Evolutionary conservation across 2,888 invertebrate genomes (phyloP), one percentile per base, ranked within the genome.

Genomic region (Cremastinae sp.): DNA sequence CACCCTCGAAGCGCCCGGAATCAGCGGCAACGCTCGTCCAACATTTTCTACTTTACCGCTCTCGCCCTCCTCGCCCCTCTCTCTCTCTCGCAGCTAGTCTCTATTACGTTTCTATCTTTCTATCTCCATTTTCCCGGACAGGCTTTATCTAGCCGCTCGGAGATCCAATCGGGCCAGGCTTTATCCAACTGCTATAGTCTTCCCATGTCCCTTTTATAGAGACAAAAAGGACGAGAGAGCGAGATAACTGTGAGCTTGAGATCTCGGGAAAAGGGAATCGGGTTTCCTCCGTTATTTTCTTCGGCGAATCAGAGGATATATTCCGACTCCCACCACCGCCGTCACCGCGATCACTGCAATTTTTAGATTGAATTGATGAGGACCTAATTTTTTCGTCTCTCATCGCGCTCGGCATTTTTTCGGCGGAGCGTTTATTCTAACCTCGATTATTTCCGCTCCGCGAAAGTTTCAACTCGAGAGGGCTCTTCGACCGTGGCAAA

Each of bases 401-500:
- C 22, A 28, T 14, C 47, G 41, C 53, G 34, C 12, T 34, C 18
- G 20, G 9, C 51, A 45, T 28, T 51, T 56, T 56, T 41, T 59
- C 0, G 12, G 36, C 4, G 51, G 10, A 5, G 14, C 20, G 14
- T 49, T 36, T 20, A 22, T 18, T 38, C 49, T 51, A 62, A 56
- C 14, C 34, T 49, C 34, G 8, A 59, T 65, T 18, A n/a, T 38
- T 65, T 28, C 5, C 28, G 28, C 28, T 28, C 5, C 2, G 28
- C 62, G 59, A 61, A 61, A 64, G 14, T 56, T 75, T 45, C 51
- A 51, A 38, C 58, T 7, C 49, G 56, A 28, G 43, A 47, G 54
- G 14, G 45, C 51, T 53, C 54, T 12, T 72, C 54, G 49, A 56
- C 62, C 59, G 56, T 58, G 71, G 70, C 65, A 78, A 79, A 74